These are phyloP conservation scores for Branchellion lobata DNA, from an alignment of 2,888 invertebrate species.

Conservation along the genomic window DNA sequence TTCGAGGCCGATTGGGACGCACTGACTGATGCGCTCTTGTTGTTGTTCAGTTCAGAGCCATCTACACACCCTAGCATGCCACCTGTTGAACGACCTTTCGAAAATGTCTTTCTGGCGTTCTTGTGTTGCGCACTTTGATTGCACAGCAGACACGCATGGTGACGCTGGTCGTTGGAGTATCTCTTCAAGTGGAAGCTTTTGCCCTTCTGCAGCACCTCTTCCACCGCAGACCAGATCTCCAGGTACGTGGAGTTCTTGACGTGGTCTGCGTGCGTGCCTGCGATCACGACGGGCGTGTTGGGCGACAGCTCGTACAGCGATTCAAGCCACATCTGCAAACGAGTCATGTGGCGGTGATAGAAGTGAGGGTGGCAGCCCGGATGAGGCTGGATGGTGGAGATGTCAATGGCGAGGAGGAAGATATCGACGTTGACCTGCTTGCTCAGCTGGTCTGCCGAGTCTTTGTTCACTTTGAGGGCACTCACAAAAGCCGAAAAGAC, in stretches of 20 bases:
- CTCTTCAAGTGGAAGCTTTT: conserved; percentile 50
- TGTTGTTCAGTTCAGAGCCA: conserved; percentile 47
- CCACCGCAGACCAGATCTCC: conserved; percentile 52
- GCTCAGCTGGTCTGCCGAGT: conserved; percentile 51
- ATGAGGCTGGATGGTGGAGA: conserved; percentile 53
- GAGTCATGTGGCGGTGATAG: conserved; percentile 51
- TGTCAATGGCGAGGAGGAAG: conserved; percentile 52
- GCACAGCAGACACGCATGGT: conserved; percentile 51
- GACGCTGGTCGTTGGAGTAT: conserved; percentile 48
- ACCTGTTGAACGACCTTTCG: conserved; percentile 48
- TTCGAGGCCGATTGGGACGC: conserved; percentile 4
- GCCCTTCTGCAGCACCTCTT: conserved; percentile 51
- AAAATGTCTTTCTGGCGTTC: conserved; percentile 50
- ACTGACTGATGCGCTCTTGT: conserved; percentile 17
- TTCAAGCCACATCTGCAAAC: conserved; percentile 54
- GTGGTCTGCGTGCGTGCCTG: conserved; percentile 53
- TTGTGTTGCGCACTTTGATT: conserved; percentile 43
- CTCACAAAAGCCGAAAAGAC: conserved; percentile 49
- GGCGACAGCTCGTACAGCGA: conserved; percentile 53
- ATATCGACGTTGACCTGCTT: conserved; percentile 51
- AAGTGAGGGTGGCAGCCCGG: conserved; percentile 52
- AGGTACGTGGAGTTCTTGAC: conserved; percentile 52
- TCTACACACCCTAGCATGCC: conserved; percentile 53
- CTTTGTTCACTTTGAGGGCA: conserved; percentile 52
- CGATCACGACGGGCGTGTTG: conserved; percentile 52